These are phyloP conservation scores for Crocuta crocuta DNA, from an alignment of 2,113 vertebrate species.

Conservation along the genomic window DNA sequence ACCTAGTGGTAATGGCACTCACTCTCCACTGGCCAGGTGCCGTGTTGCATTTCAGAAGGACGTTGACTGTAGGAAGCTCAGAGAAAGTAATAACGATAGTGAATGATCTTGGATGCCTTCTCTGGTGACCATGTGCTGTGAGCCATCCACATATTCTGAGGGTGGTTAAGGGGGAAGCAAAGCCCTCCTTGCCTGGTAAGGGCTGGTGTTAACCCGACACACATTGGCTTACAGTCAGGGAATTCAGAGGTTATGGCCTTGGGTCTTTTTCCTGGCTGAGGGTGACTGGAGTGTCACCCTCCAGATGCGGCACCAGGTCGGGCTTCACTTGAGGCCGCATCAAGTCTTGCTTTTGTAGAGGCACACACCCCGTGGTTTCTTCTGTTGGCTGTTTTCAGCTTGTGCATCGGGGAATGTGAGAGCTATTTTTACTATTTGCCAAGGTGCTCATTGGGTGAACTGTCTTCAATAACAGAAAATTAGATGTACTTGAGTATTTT, in stretches of 20 bases:
- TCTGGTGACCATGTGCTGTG: neutral
- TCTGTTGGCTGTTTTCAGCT: neutral
- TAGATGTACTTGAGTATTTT: neutral
- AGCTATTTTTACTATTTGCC: neutral
- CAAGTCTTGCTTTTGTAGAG: neutral
- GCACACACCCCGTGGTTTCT: accelerated
- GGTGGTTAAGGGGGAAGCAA: too few relatives aligned
- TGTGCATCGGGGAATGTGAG: neutral
- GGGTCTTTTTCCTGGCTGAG: neutral
- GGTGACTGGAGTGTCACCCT: neutral
- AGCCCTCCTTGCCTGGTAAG: too few relatives aligned
- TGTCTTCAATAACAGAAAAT: neutral
- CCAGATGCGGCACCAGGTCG: neutral
- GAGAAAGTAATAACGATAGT: neutral
- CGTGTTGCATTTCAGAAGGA: neutral
- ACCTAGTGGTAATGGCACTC: neutral
- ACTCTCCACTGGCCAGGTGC: too few relatives aligned
- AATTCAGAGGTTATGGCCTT: neutral
- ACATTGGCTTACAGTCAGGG: neutral
- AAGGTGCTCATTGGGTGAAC: neutral
- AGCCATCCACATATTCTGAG: neutral
- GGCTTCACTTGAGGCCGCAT: neutral
- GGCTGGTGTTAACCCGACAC: neutral
- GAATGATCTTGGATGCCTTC: neutral
- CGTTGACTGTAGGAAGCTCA: too few relatives aligned